Conservation (phyloP, 2,113 vertebrate genomes). For the Prionailurus viverrinus region DNA sequence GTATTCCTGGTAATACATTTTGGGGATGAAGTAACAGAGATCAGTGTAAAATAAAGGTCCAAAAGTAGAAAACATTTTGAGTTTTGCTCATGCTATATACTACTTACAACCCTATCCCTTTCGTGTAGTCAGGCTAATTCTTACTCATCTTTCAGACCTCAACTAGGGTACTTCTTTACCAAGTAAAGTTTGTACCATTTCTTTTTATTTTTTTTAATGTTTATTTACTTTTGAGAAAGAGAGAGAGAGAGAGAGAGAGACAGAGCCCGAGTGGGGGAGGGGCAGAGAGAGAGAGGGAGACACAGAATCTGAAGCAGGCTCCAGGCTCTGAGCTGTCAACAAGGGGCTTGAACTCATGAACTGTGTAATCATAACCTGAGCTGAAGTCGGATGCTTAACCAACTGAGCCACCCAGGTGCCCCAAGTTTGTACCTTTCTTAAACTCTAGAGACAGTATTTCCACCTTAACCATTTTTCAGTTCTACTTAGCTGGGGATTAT, state of each 20-base stretch:
- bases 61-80: conserved; percentile 24
- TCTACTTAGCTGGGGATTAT: neutral
- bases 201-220: too few species aligned
- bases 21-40: conserved; percentile 14
- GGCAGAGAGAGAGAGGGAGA: too few species aligned
- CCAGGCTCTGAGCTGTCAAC: too few species aligned
- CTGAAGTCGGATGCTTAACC: too few species aligned
- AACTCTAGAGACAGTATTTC: conserved; percentile 32
- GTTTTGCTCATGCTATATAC: neutral
- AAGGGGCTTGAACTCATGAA: too few species aligned
- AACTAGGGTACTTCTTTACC: neutral
- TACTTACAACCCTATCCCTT: neutral
- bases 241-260: too few species aligned
- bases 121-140: neutral
- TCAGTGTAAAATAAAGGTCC: conserved; percentile 33
- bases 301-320: too few species aligned
- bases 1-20: conserved; percentile 21
- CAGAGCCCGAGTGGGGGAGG: too few species aligned
- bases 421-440: conserved; percentile 46
- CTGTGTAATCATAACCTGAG: too few species aligned
- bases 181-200: conserved; percentile 12
- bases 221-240: too few species aligned
- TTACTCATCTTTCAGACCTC: neutral
- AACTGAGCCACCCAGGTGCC: too few species aligned
- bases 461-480: neutral